Evolutionary conservation across 30 jellyfish, hydroid and myxozoan species (phyloP).

Genomic region (Chironex yamaguchii): DNA sequence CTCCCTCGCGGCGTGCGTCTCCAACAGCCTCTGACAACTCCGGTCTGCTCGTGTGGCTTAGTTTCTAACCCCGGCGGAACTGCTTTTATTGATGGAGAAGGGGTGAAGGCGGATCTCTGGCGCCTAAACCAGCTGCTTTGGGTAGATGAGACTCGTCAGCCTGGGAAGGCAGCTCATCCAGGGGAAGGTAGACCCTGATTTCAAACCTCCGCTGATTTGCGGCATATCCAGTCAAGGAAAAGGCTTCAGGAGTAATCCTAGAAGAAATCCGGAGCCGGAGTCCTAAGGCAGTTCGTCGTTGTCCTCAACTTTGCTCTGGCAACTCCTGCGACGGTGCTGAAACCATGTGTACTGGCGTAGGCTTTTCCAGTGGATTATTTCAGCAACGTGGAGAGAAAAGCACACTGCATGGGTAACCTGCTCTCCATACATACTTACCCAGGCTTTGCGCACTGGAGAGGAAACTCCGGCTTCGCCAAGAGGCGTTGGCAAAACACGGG

Average conservation of each 20-base stretch:
- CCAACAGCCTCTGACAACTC: too few species aligned
- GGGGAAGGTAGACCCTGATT: too few species aligned
- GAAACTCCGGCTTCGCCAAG: slow-evolving; percentile 13
- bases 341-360: background rate
- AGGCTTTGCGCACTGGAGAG: slow-evolving; percentile 50
- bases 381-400: background rate
- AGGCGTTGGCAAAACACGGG: slow-evolving; percentile 5
- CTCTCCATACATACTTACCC: slow-evolving; percentile 16
- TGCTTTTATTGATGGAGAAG: too few species aligned
- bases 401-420: slow-evolving; percentile 30
- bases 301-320: background rate
- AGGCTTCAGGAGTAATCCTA: background rate
- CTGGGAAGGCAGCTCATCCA: background rate
- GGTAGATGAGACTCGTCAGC: background rate
- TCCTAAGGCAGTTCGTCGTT: background rate
- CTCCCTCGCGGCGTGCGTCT: too few species aligned
- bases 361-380: slow-evolving; percentile 9
- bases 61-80: too few species aligned
- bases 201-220: background rate
- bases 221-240: background rate
- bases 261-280: background rate
- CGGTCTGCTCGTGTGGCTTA: too few species aligned
- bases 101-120: too few species aligned
- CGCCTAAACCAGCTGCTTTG: too few species aligned
- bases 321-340: background rate